Base-by-base conservation (phyloP, 64 coral and sea anemone genomes). In the Actinia tenebrosa region DNA sequence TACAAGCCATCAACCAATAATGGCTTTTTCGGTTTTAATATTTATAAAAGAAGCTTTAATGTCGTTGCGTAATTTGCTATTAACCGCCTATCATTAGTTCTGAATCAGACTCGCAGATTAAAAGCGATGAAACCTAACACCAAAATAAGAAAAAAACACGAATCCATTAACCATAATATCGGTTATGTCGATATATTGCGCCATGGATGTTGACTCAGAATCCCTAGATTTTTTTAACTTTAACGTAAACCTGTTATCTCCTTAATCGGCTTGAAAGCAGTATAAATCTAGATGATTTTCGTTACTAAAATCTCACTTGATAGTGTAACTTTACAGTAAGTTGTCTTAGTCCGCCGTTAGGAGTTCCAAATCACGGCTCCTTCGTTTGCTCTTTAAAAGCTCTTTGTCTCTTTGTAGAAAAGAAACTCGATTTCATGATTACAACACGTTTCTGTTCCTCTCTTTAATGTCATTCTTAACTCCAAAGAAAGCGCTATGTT, bases 161-260 rank as follows among this genome's bases (percentile, higher is more conserved):
- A 75, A n/a, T 26, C 69, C 69, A 75, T 75, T 75, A 75, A 75
- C 25, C 5, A 11, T 25, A 42, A 75, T 75, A 75, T 75, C 69
- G 63, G 63, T 20, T n/a, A 20, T 7, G 63, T 66, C 63, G 14
- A 20, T 27, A 75, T 75, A 75, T 75, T 75, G 69, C 9, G 69
- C 25, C 26, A 13, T 16, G 56, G 10, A 75, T 75, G 26, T 30
- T 10, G n/a, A 6, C 69, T 30, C 69, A 18, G 69, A 75, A 75
- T 75, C 69, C 69, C 25, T 75, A 75, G 69, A 75, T 75, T 75
- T 75, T n/a, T 75, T 75, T 75, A 26, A 75, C 69, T 75, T 75
- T 75, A 75, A 42, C 15, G 25, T 75, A 4, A 75, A 75, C 26
- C 25, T 75, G n/a, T 75, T 75, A 75, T 75, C 69, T 75, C 69